Percentiles rank a stretch among this genome's conserved stretches.
These are phyloP conservation scores for Nephrotoma flavescens DNA, from an alignment of 2,888 invertebrate species.

Conservation along the genomic window DNA sequence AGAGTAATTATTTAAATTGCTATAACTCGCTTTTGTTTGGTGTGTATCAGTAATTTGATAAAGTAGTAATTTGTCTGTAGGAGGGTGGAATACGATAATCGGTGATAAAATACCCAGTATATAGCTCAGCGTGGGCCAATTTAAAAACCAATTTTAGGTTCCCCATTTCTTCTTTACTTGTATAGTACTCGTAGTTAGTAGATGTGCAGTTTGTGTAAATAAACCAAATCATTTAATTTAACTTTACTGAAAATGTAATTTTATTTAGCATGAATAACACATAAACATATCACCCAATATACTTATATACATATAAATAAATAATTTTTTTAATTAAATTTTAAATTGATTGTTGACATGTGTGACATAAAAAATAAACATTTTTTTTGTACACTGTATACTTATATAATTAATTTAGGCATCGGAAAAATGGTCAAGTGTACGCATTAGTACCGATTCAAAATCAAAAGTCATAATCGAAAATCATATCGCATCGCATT, in stretches of 20 bases:
- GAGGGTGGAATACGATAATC: neutral
- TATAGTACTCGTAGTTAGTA: no score
- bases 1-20: neutral
- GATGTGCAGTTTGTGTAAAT: neutral
- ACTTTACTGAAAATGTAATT: neutral
- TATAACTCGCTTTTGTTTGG: neutral
- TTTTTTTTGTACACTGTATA: neutral
- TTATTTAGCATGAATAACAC: neutral
- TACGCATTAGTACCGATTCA: constrained; percentile 19
- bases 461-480: constrained; percentile 21
- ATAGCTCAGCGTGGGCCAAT: neutral
- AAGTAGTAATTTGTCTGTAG: neutral
- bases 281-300: no score
- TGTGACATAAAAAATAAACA: neutral
- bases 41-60: no score
- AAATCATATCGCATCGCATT: constrained; percentile 20
- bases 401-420: constrained; percentile 12
- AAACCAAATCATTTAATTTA: neutral
- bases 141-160: neutral
- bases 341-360: no score
- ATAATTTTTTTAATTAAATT: no score
- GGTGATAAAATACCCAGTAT: neutral
- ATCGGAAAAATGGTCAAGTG: constrained; percentile 22
- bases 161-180: no score
- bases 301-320: no score